phyloP scores from a whole-genome alignment of 1,140 invertebrate genomes.

The Drosophila hydei region DNA sequence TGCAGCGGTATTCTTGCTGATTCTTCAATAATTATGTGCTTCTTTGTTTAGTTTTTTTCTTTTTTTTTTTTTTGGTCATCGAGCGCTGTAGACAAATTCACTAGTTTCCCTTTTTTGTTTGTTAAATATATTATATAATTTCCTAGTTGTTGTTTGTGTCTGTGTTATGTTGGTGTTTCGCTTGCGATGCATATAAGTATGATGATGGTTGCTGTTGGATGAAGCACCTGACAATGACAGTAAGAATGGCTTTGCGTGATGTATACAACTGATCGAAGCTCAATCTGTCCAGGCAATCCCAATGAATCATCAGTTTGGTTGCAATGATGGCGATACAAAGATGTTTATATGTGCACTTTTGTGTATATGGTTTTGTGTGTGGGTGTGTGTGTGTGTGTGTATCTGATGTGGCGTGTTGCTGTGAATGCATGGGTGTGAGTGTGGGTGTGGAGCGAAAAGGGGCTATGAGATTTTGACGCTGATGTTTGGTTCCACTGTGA shows the following conservation, averaged over 20 bases:
- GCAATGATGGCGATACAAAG: slow-evolving; percentile 8
- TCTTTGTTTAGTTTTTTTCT: slow-evolving; percentile 18
- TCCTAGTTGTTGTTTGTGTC: slow-evolving; percentile 71
- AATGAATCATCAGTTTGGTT: slow-evolving; percentile 17
- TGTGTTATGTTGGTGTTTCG: slow-evolving; percentile 56
- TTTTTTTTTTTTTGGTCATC: slow-evolving; percentile 44
- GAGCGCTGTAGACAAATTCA: slow-evolving; percentile 65
- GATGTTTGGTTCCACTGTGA: slow-evolving; percentile 30
- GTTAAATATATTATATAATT: slow-evolving; percentile 74
- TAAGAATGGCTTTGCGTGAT: slow-evolving; percentile 34
- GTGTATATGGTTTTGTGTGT: slow-evolving; percentile 25
- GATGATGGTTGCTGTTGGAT: slow-evolving; percentile 33
- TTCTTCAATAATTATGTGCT: not conserved
- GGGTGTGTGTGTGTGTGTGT: slow-evolving; percentile 2
- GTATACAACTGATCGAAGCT: not conserved
- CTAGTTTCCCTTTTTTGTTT: slow-evolving; percentile 64
- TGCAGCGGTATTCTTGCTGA: slow-evolving; percentile 18
- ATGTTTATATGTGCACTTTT: slow-evolving; percentile 8
- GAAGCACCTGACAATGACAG: slow-evolving; percentile 30
- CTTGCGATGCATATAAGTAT: slow-evolving; percentile 21
- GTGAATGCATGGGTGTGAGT: slow-evolving; percentile 13
- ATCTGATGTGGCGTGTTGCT: too few relatives aligned
- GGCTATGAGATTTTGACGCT: slow-evolving; percentile 46
- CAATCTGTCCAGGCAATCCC: slow-evolving; percentile 5
- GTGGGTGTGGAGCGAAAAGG: slow-evolving; percentile 5